phyloP scores from a whole-genome alignment of 2,113 vertebrate species.

The Donacobius atricapilla region DNA sequence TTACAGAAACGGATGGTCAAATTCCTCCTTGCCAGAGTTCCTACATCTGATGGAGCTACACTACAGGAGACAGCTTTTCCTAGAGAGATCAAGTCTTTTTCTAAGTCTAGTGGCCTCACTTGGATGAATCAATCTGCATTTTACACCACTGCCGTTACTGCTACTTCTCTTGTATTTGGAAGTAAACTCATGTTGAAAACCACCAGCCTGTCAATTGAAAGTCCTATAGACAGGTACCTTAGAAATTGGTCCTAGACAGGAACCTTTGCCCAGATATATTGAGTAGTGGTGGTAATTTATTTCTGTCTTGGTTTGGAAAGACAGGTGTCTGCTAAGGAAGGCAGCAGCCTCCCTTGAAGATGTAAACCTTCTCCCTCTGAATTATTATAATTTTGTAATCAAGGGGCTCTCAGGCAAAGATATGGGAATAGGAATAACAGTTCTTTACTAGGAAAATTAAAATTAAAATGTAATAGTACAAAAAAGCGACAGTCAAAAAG shows the following conservation, averaged over 20 bases:
- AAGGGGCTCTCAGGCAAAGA: neutral
- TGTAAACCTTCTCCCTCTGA: neutral
- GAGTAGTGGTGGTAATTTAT: neutral
- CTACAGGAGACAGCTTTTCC: neutral
- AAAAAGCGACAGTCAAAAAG: neutral
- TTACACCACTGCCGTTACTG: neutral
- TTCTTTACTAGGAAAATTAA: neutral
- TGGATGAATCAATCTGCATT: neutral
- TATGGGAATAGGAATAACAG: neutral
- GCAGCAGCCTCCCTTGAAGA: neutral
- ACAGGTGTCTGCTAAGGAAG: neutral
- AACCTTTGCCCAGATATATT: neutral
- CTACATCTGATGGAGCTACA: neutral
- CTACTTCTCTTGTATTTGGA: neutral
- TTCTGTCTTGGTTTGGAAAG: neutral
- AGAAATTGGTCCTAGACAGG: neutral
- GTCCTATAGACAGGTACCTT: neutral
- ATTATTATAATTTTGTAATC: neutral
- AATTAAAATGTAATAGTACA: neutral
- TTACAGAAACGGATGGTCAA: neutral
- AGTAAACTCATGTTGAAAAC: neutral
- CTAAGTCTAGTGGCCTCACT: neutral
- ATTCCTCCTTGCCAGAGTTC: neutral
- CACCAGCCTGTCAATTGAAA: neutral
- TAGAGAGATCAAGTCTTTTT: neutral